Evolutionary conservation across 1,140 invertebrate genomes (phyloP), one percentile per base, ranked within the genome.

Genomic region (Drosophila busckii): DNA sequence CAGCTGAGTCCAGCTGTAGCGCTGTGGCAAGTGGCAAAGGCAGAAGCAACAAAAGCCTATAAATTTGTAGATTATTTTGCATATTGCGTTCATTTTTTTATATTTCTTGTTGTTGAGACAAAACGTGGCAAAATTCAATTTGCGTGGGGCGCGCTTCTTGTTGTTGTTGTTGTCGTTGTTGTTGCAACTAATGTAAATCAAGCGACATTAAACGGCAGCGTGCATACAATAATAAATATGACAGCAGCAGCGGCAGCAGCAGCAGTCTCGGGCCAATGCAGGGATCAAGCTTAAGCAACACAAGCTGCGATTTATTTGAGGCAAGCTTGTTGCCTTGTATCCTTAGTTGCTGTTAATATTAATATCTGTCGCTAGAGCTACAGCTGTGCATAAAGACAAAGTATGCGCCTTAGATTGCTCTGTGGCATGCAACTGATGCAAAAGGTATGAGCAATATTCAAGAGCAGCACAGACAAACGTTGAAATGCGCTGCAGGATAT

Each of bases 31-130:
- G 28, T 15, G 41, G 7, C n/a, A 38, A 29, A 29, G 31, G 29
- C 69, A 69, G 54, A 49, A 35, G 28, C 22, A 62, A 52, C 56
- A 35, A 73, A 82, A 70, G 75, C 75, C 75, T 82, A 82, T 82
- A 82, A 82, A 82, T 82, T 82, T 82, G 59, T 71, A 82, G 76
- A 82, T 82, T 82, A 82, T 82, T n/a, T 82, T 82, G 75, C 75
- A 82, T 82, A 82, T 75, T 75, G 59, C 52, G 55, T 3, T 29
- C 25, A 50, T 19, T 50, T 29, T 4, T 22, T 13, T 16, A 28
- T 46, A 23, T 38, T 20, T 41, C 17, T 38, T 12, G 4, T n/a
- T 26, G 16, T 22, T 9, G 5, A 0, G 7, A 10, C 10, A 9
- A 7, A 16, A 46, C 22, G 29, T 20, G 54, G 61, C 66, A 76